Conservation (phyloP, 2,113 vertebrate genomes). For the Ceyx margarethae region DNA sequence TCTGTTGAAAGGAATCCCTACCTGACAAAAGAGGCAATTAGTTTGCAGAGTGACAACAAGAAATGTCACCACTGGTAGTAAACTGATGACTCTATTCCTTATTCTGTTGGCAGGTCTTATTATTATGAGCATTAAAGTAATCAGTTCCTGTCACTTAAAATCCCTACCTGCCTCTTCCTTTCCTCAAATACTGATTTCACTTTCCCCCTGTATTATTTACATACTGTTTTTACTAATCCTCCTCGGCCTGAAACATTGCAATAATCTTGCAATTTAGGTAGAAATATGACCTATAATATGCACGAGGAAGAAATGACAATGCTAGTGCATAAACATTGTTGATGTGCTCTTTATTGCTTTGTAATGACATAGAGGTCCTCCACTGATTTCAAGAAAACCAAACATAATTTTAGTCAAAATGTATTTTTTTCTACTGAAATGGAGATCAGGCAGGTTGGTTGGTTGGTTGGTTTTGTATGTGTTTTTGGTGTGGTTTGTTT, state of each 20-base stretch:
- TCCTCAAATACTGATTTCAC: not conserved
- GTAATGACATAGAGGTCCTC: not conserved
- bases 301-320: not conserved
- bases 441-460: not conserved
- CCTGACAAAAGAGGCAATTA: constrained; percentile 61
- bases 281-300: constrained; percentile 7
- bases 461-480: too few species aligned
- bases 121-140: constrained; percentile 53
- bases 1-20: constrained; percentile 44
- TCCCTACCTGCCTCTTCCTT: not conserved
- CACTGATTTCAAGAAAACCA: not conserved
- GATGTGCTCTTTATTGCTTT: not conserved
- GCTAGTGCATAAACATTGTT: not conserved
- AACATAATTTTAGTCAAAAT: not conserved
- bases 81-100: constrained; percentile 63
- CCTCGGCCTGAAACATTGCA: not conserved
- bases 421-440: not conserved
- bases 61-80: constrained; percentile 37
- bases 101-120: constrained; percentile 53
- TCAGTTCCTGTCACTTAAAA: constrained; percentile 59
- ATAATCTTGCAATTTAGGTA: not conserved
- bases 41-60: constrained; percentile 44
- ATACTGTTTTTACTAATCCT: constrained; percentile 14
- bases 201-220: not conserved
- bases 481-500: not conserved